Evolutionary conservation across 1,140 invertebrate species (phyloP).

Genomic region (Drosophila sulfurigaster): DNA sequence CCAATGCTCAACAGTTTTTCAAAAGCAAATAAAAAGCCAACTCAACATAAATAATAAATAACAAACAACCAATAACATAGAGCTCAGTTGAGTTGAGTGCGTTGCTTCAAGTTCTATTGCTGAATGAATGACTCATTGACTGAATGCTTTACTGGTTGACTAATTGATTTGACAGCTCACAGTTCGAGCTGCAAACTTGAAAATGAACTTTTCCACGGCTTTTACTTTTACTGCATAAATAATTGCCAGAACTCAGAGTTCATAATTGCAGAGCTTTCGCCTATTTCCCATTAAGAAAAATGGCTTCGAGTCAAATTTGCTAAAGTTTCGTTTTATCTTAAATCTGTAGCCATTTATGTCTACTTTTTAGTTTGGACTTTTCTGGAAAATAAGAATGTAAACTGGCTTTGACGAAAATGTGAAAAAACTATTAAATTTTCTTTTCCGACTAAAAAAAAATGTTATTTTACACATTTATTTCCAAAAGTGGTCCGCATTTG

Average conservation of each 20-base stretch:
- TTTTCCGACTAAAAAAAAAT: too few relatives aligned
- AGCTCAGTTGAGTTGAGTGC: neutral
- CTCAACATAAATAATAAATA: slow-evolving; percentile 7
- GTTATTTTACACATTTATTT: too few relatives aligned
- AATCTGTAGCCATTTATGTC: too few relatives aligned
- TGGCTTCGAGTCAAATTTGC: neutral
- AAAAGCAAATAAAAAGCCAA: neutral
- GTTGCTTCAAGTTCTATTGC: neutral
- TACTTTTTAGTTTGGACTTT: too few relatives aligned
- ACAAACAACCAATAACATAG: neutral
- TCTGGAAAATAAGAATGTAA: too few relatives aligned
- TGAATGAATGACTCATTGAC: neutral
- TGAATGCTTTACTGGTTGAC: neutral
- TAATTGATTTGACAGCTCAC: slow-evolving; percentile 3
- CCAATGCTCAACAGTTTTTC: slow-evolving; percentile 5
- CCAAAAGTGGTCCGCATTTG: too few relatives aligned
- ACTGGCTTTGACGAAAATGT: too few relatives aligned
- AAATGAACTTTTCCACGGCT: neutral
- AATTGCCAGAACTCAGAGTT: neutral
- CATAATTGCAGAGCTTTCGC: neutral
- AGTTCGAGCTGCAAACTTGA: neutral
- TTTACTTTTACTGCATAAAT: neutral
- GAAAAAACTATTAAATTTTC: too few relatives aligned
- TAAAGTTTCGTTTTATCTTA: too few relatives aligned
- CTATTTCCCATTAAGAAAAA: neutral